Base-by-base conservation (phyloP, 1,140 invertebrate species). In the Calephelis nemesis region DNA sequence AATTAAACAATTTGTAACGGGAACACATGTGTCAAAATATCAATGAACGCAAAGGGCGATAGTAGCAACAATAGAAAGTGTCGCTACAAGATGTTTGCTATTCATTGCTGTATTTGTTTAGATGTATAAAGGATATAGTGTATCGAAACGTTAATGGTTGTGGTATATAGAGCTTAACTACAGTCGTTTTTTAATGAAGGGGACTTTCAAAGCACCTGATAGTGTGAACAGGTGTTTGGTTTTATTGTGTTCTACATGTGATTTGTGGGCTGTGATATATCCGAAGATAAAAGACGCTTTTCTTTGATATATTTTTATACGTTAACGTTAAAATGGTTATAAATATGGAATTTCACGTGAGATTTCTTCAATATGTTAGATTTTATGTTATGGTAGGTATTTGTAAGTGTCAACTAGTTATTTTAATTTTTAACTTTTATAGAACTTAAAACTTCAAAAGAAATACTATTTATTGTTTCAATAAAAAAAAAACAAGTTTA, bases 171-270 rank as follows among this genome's bases (percentile, higher is more conserved):
- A 11, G 30, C n/a, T 10, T 19, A 60, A 15, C 63, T 40, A 5
- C 15, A 9, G 5, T 47, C n/a, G 10, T 10, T 10, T 19, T 63
- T 49, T 13, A 50, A 3, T 19, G 50, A n/a, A 48, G 72, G 71
- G 73, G 74, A 68, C 67, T 67, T 72, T 73, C 52, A 39, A 68
- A 74, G 77, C 82, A 84, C 81, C 82, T 84, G 82, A 84, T 82
- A 75, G 72, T 39, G 64, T 64, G 42, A 78, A 84, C 82, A 84
- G 82, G 79, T 84, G 81, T 72, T 47, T 66, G 7, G 54, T 70
- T 64, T 65, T 72, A 50, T 62, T 52, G 65, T 62, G 45, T 12
- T 60, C 5, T 65, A 70, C 58, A 66, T 50, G 50, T 39, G 65
- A 40, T 68, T 48, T 62, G 63, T 52, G 47, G 65, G 47, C 66